Conservation (phyloP, 2,797 vertebrate genomes). For the Buphagus erythrorhynchus region DNA sequence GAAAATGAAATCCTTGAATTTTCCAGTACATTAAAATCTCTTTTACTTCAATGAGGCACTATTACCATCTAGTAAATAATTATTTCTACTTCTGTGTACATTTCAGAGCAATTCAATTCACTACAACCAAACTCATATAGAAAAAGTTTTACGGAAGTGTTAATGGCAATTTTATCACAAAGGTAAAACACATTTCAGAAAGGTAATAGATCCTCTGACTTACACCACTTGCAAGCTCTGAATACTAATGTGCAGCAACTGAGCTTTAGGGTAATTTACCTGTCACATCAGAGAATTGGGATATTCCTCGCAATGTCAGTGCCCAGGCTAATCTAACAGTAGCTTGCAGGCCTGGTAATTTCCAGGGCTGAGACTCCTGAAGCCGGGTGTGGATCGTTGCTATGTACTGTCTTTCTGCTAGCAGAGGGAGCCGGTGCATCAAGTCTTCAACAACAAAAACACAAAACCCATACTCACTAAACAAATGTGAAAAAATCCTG, state of each 20-base stretch:
- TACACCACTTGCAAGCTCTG: not conserved
- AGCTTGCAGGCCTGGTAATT: slow-evolving; percentile 92
- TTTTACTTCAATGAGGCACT: not conserved
- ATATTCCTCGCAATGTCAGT: slow-evolving; percentile 90
- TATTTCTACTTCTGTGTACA: not conserved
- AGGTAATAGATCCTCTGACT: not conserved
- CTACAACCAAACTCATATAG: not conserved
- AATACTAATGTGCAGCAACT: not conserved
- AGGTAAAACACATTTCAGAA: not conserved
- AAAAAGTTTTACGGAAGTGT: not conserved
- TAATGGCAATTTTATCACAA: not conserved
- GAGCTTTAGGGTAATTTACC: slow-evolving; percentile 75
- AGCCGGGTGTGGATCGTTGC: slow-evolving; percentile 89
- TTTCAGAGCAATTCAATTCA: not conserved
- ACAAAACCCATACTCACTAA: not conserved
- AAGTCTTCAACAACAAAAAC: slow-evolving; percentile 80
- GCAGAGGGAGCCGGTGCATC: slow-evolving; percentile 87
- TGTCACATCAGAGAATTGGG: slow-evolving; percentile 93
- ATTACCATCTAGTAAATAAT: not conserved
- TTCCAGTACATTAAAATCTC: not conserved
- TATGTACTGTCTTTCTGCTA: slow-evolving; percentile 93
- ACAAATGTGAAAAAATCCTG: not conserved
- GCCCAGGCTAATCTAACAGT: slow-evolving; percentile 93
- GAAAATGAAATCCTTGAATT: not conserved
- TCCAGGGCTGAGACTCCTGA: slow-evolving; percentile 91